Evolutionary conservation across 2,797 vertebrate species (phyloP).

Genomic region (Molossus molossus): DNA sequence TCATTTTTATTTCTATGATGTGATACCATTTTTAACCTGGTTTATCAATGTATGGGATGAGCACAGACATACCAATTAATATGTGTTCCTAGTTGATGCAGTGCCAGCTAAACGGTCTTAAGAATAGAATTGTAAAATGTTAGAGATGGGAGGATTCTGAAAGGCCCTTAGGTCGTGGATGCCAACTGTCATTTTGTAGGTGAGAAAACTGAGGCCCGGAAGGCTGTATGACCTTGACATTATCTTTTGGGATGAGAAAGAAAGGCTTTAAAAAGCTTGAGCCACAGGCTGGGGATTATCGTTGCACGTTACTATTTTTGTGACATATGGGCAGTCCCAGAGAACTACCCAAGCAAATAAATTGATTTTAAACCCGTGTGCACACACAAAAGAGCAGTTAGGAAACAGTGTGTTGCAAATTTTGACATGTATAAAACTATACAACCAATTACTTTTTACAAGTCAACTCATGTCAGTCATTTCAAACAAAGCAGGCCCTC

Average conservation of each 20-base stretch:
- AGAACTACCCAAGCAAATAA: constrained; percentile 79
- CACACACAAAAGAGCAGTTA: constrained; percentile 87
- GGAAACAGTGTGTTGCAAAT: constrained; percentile 77
- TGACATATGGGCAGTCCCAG: constrained; percentile 72
- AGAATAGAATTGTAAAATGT: background rate
- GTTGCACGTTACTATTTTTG: constrained; percentile 79
- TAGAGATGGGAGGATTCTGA: background rate
- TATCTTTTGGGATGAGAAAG: constrained; percentile 45
- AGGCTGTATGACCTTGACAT: background rate
- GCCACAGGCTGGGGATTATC: constrained; percentile 34
- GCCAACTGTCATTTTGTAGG: background rate
- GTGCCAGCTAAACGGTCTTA: background rate
- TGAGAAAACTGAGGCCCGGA: background rate
- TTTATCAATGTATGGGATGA: background rate
- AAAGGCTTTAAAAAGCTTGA: constrained; percentile 32
- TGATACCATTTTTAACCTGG: background rate
- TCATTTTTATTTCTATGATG: background rate
- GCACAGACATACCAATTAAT: background rate
- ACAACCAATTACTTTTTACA: constrained; percentile 84
- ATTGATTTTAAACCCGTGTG: constrained; percentile 88
- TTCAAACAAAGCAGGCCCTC: constrained; percentile 74
- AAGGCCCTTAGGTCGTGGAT: background rate
- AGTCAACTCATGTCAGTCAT: constrained; percentile 78
- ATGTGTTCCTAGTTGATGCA: background rate
- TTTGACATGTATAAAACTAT: constrained; percentile 89